Evolutionary conservation across 2,113 vertebrate species (phyloP).

Genomic region (Uria lomvia): DNA sequence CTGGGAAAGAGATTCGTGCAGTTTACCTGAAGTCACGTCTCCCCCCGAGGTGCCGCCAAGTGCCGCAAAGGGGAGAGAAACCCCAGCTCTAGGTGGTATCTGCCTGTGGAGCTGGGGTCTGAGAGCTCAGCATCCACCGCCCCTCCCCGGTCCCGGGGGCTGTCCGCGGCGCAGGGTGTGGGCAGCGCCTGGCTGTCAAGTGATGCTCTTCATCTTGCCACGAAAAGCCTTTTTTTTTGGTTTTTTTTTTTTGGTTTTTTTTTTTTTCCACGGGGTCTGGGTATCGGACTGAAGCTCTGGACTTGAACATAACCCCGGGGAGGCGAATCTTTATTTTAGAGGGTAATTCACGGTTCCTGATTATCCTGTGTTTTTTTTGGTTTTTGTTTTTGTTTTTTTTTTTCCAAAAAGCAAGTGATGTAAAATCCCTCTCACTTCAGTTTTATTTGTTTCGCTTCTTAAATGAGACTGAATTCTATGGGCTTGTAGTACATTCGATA

Average conservation of each 20-base stretch:
- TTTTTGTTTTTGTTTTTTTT: background rate
- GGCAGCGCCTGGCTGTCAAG: background rate
- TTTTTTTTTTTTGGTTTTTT: too few relatives aligned
- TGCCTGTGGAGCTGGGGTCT: background rate
- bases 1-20: background rate
- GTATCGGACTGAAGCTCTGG: background rate
- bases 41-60: background rate
- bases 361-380: background rate
- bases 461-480: background rate
- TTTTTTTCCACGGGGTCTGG: too few relatives aligned
- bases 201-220: background rate
- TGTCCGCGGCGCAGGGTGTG: background rate
- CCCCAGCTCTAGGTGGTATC: background rate
- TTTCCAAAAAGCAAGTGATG: accelerated
- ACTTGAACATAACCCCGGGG: background rate
- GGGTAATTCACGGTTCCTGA: background rate
- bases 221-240: background rate
- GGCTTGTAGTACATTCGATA: background rate
- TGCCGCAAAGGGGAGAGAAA: background rate
- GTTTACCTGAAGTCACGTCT: background rate
- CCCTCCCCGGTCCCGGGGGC: background rate
- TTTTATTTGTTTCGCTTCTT: background rate
- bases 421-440: background rate
- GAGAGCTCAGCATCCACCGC: background rate
- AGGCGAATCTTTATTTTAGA: background rate